Base-by-base conservation (phyloP, 2,797 vertebrate species). In the Alca torda region DNA sequence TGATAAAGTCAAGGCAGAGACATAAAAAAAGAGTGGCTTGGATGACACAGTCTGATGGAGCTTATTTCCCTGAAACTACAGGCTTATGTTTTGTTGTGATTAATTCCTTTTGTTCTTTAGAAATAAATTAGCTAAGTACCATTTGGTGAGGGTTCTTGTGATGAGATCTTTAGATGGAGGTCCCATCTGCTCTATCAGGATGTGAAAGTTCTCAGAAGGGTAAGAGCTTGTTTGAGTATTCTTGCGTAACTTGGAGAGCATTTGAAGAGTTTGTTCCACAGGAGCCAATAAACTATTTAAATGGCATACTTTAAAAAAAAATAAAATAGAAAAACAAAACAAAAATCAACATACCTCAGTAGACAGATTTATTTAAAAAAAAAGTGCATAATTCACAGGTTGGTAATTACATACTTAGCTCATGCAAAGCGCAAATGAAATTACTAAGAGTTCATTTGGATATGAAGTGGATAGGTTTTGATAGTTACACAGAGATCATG, bases 1-100 rank as follows among this genome's bases (percentile, higher is more conserved):
- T 95, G 89, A 51, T 87, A 80, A 83, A 83, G 77, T 73, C 70
- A 83, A 93, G 78, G 54, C 51, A 68, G 9, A 89, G 61, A 84
- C 16, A 24, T 37, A 9, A 21, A 46, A 70, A 65, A 80, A 43
- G 12, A 77, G 24, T n/a, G 45, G 24, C 23, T 82, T 70, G 50
- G 35, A 53, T 70, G 43, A 51, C 54, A 48, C 23, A 63, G 5
- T 78, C 86, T 83, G 50, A 70, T 90, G 68, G 35, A 91, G 11
- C 11, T 75, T 63, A 35, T 86, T 91, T 92, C 50, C 31, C n/a
- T 91, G 53, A 77, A 89, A 73, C 35, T 37, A 30, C 17, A 30
- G 43, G 33, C 24, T 85, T 76, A 8, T 57, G 26, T 68, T 93
- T 84, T 76, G 24, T 26, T 92, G n/a, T 76, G 56, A 50, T 86